A percentile compares a stretch with the other conserved stretches of the same genome.
These are phyloP conservation scores for Taeniopygia guttata DNA, from an alignment of 2,797 vertebrate species.

Conservation along the genomic window DNA sequence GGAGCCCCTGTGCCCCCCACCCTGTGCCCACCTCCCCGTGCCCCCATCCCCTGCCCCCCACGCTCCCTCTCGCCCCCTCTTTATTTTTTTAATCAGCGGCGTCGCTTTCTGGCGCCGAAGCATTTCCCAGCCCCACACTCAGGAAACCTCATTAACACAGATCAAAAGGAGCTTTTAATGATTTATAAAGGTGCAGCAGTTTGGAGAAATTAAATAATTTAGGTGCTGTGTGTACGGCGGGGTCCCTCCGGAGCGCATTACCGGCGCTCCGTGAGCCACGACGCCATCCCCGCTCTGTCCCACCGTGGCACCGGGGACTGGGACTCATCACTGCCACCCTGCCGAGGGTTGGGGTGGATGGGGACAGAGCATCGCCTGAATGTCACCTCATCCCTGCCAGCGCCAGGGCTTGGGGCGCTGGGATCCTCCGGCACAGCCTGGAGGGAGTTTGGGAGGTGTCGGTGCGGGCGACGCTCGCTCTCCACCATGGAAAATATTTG, in stretches of 20 bases:
- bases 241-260: slow-evolving; percentile 48
- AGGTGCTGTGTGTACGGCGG: slow-evolving; percentile 64
- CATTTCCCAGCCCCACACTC: slow-evolving; percentile 60
- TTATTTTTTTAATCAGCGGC: slow-evolving; percentile 70
- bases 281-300: background rate
- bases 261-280: background rate
- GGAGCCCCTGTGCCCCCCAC: fast-evolving
- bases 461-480: fast-evolving
- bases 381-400: background rate
- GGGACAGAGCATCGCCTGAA: fast-evolving
- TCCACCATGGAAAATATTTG: fast-evolving
- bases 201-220: slow-evolving; percentile 84
- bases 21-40: background rate
- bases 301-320: background rate
- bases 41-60: background rate
- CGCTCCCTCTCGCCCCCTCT: background rate
- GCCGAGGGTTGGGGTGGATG: background rate
- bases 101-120: slow-evolving; percentile 38
- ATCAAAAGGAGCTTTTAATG: slow-evolving; percentile 83
- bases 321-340: background rate
- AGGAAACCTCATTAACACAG: slow-evolving; percentile 81
- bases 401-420: background rate
- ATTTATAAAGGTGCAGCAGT: slow-evolving; percentile 81
- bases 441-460: background rate
- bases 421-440: fast-evolving